phyloP scores from a whole-genome alignment of 1,140 invertebrate genomes.

The Calliphora vicina region DNA sequence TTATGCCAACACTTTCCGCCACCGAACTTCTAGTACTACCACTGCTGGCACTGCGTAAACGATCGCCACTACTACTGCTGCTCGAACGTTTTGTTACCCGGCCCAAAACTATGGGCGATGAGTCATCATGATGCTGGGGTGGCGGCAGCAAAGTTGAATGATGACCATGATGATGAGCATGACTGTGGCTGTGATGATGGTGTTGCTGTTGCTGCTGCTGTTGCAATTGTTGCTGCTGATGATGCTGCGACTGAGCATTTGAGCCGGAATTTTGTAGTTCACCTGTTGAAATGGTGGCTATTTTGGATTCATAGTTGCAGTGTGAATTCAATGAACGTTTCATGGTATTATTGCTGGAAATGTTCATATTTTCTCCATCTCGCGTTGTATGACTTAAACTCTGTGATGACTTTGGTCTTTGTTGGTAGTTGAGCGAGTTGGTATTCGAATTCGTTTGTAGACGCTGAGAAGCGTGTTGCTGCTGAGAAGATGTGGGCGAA shows the following conservation, averaged over 20 bases:
- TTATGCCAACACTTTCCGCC: conserved; percentile 38
- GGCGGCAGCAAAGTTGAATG: conserved; percentile 46
- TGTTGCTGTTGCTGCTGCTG: conserved; percentile 3
- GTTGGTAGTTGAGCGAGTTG: conserved; percentile 27
- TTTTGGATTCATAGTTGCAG: conserved; percentile 52
- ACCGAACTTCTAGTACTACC: conserved; percentile 42
- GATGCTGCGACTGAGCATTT: background rate
- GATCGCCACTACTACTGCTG: conserved; percentile 39
- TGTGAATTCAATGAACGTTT: conserved; percentile 9
- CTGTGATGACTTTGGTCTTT: conserved; percentile 52
- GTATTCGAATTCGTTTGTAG: conserved; percentile 44
- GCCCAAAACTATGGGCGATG: conserved; percentile 53
- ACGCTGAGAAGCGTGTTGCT: conserved; percentile 42
- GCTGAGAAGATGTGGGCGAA: conserved; percentile 32
- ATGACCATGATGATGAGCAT: conserved; percentile 37
- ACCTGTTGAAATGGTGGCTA: conserved; percentile 60
- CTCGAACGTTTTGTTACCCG: conserved; percentile 55
- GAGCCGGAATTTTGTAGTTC: conserved; percentile 43
- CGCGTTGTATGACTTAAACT: conserved; percentile 44
- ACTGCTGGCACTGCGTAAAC: conserved; percentile 42
- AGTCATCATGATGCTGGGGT: conserved; percentile 54
- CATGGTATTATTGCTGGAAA: conserved; percentile 27
- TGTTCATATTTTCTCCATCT: conserved; percentile 3
- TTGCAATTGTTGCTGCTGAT: background rate
- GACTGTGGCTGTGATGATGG: conserved; percentile 36